phyloP scores from a whole-genome alignment of 2,888 invertebrate species.

The Philonicus albiceps region DNA sequence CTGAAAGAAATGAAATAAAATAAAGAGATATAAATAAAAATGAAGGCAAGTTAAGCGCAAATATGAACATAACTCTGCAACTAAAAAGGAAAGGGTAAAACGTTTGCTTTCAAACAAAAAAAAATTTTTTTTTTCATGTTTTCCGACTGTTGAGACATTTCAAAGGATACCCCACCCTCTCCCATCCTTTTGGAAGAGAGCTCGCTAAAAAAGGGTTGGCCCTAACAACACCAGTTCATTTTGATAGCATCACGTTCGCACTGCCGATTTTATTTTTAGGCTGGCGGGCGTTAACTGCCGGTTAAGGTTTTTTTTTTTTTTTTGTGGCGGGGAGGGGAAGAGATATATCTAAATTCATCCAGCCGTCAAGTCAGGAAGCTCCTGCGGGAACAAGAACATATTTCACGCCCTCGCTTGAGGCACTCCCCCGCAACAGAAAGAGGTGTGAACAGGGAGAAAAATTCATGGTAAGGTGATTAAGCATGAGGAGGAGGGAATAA shows the following conservation, averaged over 20 bases:
- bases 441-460: background rate
- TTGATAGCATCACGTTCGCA: conserved; percentile 7
- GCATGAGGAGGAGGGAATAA: background rate
- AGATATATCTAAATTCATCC: background rate
- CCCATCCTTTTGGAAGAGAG: background rate
- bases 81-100: background rate
- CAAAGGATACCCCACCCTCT: too few relatives aligned
- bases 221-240: background rate
- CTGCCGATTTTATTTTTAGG: conserved; percentile 1
- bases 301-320: too few relatives aligned
- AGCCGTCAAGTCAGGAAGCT: background rate
- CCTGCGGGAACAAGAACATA: background rate
- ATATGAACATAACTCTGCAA: background rate
- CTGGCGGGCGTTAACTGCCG: background rate
- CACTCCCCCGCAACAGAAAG: background rate
- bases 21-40: background rate
- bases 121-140: background rate
- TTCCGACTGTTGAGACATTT: conserved; percentile 1
- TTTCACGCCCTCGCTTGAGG: background rate
- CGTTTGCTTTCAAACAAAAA: background rate
- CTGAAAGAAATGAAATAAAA: background rate
- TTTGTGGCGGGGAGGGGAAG: too few relatives aligned
- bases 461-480: background rate
- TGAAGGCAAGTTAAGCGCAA: background rate
- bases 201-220: background rate